Percentiles rank a stretch among this genome's conserved stretches.
phyloP scores from a whole-genome alignment of 2,797 vertebrate species.

The Knipowitschia caucasica region DNA sequence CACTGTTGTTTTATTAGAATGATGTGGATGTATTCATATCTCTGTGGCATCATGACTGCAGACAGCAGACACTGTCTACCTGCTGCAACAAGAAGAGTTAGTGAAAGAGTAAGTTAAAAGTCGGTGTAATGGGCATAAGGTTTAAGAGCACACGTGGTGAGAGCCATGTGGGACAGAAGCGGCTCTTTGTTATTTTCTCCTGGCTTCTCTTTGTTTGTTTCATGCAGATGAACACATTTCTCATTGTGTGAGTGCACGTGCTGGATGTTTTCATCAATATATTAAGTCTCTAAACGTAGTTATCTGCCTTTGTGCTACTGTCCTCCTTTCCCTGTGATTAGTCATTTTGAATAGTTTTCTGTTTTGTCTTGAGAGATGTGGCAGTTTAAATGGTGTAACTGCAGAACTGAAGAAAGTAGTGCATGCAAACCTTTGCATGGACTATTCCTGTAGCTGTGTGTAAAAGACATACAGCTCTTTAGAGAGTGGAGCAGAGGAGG shows the following conservation, averaged over 20 bases:
- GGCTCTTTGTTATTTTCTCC: constrained; percentile 37
- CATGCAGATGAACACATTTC: constrained; percentile 11
- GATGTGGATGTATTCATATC: neutral
- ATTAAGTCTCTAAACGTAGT: neutral
- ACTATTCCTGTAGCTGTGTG: neutral
- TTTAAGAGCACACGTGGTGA: constrained; percentile 5
- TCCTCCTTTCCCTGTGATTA: constrained; percentile 12
- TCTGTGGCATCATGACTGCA: constrained; percentile 4
- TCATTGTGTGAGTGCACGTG: constrained; percentile 15
- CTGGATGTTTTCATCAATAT: neutral
- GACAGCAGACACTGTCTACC: constrained; percentile 8
- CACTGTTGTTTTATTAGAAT: neutral
- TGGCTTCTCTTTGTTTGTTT: constrained; percentile 50
- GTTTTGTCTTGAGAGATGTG: constrained; percentile 21
- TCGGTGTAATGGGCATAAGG: too few relatives aligned
- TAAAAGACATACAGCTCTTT: neutral
- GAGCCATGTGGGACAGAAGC: neutral
- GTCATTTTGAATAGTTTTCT: neutral
- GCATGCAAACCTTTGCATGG: constrained; percentile 8
- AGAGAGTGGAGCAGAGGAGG: constrained; percentile 13
- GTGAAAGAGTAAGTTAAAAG: too few relatives aligned
- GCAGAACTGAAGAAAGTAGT: constrained; percentile 19
- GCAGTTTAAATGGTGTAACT: constrained; percentile 18
- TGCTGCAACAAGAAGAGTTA: constrained; percentile 3
- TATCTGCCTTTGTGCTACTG: neutral